Evolutionary conservation across 2,113 vertebrate species (phyloP), one percentile per base, ranked within the genome.

Genomic region (Mionectes macconnelli): DNA sequence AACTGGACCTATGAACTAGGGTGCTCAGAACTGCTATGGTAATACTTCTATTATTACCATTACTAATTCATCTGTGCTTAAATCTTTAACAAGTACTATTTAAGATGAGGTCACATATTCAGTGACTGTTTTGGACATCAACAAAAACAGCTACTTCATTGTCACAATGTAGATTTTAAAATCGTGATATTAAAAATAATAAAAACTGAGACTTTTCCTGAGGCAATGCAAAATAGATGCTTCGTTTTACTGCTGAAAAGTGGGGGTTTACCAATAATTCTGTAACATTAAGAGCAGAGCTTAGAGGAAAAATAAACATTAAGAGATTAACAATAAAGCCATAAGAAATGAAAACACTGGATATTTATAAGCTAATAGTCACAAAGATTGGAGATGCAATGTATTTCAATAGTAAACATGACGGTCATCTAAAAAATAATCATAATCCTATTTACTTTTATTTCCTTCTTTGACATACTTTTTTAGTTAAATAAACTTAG

Each of bases 361-460:
- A 16, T 92, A 59, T 90, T 90, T 68, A 52, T 90, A 90, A 94
- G 17, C 35, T 70, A 92, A 68, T 23, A 85, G 56, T 70, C 56
- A 93, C 50, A 83, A 95, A 94, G 93, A 78, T 62, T 40, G 77
- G 68, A 90, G 42, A 60, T 42, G 45, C 17, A 84, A 77, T 50
- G 53, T 47, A 84, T 91, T 92, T 94, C 79, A 87, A 83, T 76
- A 91, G 44, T 68, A 94, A 94, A 74, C 24, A 56, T 67, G 84
- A 60, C 1, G 7, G 66, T 81, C 84, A 81, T 81, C 73, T 83
- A 60, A 77, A 81, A 57, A 64, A 57, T 25, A 73, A 82, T 84
- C 47, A 78, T 92, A 93, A 94, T 94, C 84, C 42, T 5, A 39
- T 94, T 90, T 80, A 90, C 57, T 83, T 93, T 93, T 81, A 42